Base-by-base conservation (phyloP, 2,797 vertebrate species). In the Rhinogobio ventralis region DNA sequence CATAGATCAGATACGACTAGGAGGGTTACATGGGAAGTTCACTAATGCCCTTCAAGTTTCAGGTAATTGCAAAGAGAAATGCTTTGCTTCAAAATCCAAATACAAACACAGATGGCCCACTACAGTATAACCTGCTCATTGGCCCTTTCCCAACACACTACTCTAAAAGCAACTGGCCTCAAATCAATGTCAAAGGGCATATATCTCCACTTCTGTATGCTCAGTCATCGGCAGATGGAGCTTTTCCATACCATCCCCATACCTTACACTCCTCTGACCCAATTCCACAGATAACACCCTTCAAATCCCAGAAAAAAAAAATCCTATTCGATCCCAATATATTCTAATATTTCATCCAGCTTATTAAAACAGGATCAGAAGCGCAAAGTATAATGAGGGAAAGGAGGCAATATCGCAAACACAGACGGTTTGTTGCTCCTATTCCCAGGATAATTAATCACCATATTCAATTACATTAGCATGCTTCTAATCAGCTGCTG, bases 401-500 rank as follows among this genome's bases (percentile, higher is more conserved):
- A 64, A 74, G 67, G 66, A 33, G 33, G 17, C 11, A 69, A 25
- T 7, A 81, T 28, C 33, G 1, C 9, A 42, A 68, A 57, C 74
- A 66, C 23, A 78, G 79, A 68, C 4, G 8, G 75, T 75, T 89
- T 76, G 82, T 72, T 79, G 66, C 33, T 62, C 68, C 79, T 73
- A 84, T 84, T 84, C 78, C 83, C 79, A 75, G 62, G 33, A 51
- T 46, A 60, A 67, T 71, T 82, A 88, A 88, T 89, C 60, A 82
- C 78, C 78, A 84, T 84, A 87, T 82, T 84, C 69, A 83, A 83
- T 88, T 83, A 78, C 77, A 86, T 88, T 85, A 85, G 72, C 13
- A 17, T 67, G 69, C 57, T 86, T 87, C 81, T 86, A 89, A 88
- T 90, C 86, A 87, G 69, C 86, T 81, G 60, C 83, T 53, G 82